Evolutionary conservation across 2,797 vertebrate genomes (phyloP).

Genomic region (Oryzias sinensis): DNA sequence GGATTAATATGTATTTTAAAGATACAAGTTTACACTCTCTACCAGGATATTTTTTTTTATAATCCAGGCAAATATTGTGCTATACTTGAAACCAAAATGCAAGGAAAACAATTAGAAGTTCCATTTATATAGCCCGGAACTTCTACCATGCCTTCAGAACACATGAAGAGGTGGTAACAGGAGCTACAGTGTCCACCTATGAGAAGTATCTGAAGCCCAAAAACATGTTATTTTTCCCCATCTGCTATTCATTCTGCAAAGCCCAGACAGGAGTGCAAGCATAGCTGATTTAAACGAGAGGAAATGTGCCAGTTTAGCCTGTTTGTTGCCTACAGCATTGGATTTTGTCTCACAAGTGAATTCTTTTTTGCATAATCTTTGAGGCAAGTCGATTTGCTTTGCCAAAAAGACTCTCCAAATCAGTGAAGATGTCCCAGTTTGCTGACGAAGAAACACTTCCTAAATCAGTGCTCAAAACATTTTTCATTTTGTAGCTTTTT

Average conservation of each 20-base stretch:
- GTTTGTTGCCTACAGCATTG: slow-evolving; percentile 60
- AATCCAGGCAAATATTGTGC: slow-evolving; percentile 46
- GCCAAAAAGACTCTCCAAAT: slow-evolving; percentile 59
- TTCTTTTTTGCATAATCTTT: slow-evolving; percentile 70
- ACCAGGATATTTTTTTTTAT: background rate
- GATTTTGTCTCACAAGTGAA: slow-evolving; percentile 52
- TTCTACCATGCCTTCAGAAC: too few relatives aligned
- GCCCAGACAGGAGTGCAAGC: slow-evolving; percentile 59
- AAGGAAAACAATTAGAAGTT: slow-evolving; percentile 39
- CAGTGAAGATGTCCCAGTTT: slow-evolving; percentile 63
- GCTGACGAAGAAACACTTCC: slow-evolving; percentile 50
- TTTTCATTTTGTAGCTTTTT: slow-evolving; percentile 43
- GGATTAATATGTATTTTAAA: too few relatives aligned
- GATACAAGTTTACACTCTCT: too few relatives aligned
- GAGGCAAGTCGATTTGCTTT: slow-evolving; percentile 50
- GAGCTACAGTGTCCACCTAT: slow-evolving; percentile 39
- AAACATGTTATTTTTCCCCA: slow-evolving; percentile 66
- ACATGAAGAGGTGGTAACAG: too few relatives aligned
- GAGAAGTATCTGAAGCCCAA: slow-evolving; percentile 66
- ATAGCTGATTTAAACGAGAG: slow-evolving; percentile 69
- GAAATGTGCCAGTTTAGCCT: slow-evolving; percentile 70
- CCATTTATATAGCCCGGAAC: too few relatives aligned
- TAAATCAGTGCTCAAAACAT: slow-evolving; percentile 43
- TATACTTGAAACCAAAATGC: slow-evolving; percentile 44
- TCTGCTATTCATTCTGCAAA: slow-evolving; percentile 67